Conservation (phyloP, 2,113 vertebrate genomes). For the Nipponia nippon region DNA sequence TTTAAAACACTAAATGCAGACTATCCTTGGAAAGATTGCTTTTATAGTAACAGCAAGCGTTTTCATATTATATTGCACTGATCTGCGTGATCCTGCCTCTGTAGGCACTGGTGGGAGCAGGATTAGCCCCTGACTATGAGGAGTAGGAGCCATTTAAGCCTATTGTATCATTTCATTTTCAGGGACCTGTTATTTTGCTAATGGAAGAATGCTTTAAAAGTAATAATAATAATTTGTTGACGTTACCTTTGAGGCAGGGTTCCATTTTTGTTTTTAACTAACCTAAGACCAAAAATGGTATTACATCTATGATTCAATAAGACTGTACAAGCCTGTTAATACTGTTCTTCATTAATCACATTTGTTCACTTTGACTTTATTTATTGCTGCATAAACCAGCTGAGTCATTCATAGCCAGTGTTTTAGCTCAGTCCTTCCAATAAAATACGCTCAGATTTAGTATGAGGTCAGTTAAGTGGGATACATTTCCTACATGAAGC, state of each 20-base stretch:
- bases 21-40: conserved; percentile 31
- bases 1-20: conserved; percentile 16
- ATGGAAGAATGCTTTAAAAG: conserved; percentile 52
- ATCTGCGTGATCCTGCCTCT: conserved; percentile 27
- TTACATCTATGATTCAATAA: conserved; percentile 6
- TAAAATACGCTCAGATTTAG: conserved; percentile 3
- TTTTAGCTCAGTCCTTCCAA: conserved; percentile 25
- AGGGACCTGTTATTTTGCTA: conserved; percentile 63
- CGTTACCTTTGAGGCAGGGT: conserved; percentile 40
- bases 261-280: conserved; percentile 50
- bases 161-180: conserved; percentile 44
- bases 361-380: conserved; percentile 47
- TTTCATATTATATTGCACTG: conserved; percentile 56
- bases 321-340: conserved; percentile 39
- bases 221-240: conserved; percentile 3
- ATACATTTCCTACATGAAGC: not conserved
- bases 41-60: conserved; percentile 41
- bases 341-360: not conserved
- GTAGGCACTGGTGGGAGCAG: not conserved
- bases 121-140: conserved; percentile 37
- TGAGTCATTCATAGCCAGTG: conserved; percentile 2
- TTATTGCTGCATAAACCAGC: conserved; percentile 56
- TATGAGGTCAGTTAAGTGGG: conserved; percentile 9
- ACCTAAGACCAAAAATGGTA: conserved; percentile 53
- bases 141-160: conserved; percentile 17